These are phyloP conservation scores for Melanophora roralis DNA, from an alignment of 2,888 invertebrate genomes.

Conservation along the genomic window DNA sequence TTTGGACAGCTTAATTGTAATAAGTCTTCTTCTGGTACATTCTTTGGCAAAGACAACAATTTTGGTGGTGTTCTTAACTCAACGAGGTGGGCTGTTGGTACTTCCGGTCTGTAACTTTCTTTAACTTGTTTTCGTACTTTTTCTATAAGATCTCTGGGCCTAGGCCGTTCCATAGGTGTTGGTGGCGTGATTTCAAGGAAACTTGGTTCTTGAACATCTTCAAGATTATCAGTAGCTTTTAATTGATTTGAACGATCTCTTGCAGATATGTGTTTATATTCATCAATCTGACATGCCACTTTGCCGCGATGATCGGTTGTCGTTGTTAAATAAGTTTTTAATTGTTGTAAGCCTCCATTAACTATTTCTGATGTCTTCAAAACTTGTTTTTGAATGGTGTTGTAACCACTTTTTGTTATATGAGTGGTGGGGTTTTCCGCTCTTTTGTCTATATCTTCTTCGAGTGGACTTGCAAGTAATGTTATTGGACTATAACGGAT, in stretches of 20 bases:
- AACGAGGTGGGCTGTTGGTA: slow-evolving; percentile 41
- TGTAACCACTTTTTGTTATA: slow-evolving; percentile 31
- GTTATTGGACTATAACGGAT: slow-evolving; percentile 29
- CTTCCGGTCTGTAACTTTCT: slow-evolving; percentile 25
- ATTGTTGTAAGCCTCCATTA: slow-evolving; percentile 33
- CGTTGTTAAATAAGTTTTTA: slow-evolving; percentile 19
- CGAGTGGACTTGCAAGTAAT: background rate
- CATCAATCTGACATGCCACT: slow-evolving; percentile 36
- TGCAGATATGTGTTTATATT: slow-evolving; percentile 17
- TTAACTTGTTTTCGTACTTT: slow-evolving; percentile 17
- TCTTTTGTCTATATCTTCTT: background rate
- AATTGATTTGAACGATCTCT: slow-evolving; percentile 3
- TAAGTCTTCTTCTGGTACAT: slow-evolving; percentile 48
- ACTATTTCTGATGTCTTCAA: slow-evolving; percentile 40
- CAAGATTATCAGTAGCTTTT: background rate
- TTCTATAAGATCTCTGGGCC: slow-evolving; percentile 44
- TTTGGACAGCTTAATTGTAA: slow-evolving; percentile 18
- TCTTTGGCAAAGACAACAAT: slow-evolving; percentile 31
- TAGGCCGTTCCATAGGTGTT: slow-evolving; percentile 31
- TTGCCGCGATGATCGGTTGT: slow-evolving; percentile 32
- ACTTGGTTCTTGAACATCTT: slow-evolving; percentile 41
- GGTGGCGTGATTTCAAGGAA: slow-evolving; percentile 35
- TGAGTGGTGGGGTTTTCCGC: slow-evolving; percentile 33
- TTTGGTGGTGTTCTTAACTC: slow-evolving; percentile 54
- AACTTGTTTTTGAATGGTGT: slow-evolving; percentile 24